A percentile compares a stretch with the other conserved stretches of the same genome.
Conservation (phyloP, 1,140 invertebrate species). For the Lethocerus indicus region DNA sequence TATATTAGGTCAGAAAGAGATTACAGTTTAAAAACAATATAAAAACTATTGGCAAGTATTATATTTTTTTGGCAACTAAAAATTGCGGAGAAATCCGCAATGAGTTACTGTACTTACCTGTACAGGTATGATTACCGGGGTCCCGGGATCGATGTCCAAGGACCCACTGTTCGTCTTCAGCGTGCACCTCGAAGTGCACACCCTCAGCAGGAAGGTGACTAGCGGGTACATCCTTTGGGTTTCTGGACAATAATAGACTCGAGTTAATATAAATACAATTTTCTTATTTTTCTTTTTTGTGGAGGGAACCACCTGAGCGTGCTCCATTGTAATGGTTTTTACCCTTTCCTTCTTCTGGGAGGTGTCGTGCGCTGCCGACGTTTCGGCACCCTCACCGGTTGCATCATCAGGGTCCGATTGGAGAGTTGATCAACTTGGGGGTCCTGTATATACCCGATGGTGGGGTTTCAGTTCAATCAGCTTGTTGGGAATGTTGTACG, state of each 20-base stretch:
- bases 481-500: too few species aligned
- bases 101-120: too few species aligned
- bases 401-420: not conserved
- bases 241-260: slow-evolving; percentile 23
- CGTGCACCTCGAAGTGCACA: slow-evolving; percentile 20
- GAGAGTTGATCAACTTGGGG: not conserved
- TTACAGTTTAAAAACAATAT: too few species aligned
- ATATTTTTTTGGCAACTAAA: too few species aligned
- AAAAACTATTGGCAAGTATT: too few species aligned
- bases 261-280: not conserved
- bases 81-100: too few species aligned
- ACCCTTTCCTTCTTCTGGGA: not conserved
- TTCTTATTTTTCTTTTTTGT: not conserved
- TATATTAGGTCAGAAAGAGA: too few species aligned
- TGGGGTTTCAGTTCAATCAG: not conserved
- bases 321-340: not conserved
- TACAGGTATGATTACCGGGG: too few species aligned
- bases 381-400: not conserved
- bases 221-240: slow-evolving; percentile 24
- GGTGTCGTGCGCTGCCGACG: not conserved
- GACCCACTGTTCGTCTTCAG: too few species aligned
- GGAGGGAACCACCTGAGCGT: not conserved
- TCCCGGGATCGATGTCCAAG: too few species aligned
- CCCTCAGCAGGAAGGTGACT: slow-evolving; percentile 18
- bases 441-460: not conserved